phyloP scores from a whole-genome alignment of 2,888 invertebrate genomes.

The Slavum lentiscoides region DNA sequence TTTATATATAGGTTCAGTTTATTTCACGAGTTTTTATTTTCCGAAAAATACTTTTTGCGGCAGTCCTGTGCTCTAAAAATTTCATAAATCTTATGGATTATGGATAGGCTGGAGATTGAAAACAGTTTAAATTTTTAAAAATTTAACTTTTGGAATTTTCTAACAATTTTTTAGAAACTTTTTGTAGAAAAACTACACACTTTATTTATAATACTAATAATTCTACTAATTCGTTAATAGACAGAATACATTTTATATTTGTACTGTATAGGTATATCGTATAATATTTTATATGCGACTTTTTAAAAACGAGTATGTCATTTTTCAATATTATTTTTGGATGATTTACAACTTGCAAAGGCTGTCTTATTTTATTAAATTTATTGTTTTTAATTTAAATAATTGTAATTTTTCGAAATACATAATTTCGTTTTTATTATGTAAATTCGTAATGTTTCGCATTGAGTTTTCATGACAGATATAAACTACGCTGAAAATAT shows the following conservation, averaged over 20 bases:
- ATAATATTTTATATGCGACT: background rate
- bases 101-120: no score
- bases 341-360: no score
- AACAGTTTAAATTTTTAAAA: no score
- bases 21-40: no score
- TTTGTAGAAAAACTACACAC: background rate
- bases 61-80: no score
- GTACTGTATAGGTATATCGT: background rate
- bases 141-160: no score
- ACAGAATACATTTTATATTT: background rate
- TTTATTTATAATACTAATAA: background rate
- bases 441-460: background rate
- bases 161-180: background rate
- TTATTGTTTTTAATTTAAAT: background rate
- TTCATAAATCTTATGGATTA: no score
- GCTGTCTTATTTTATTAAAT: no score
- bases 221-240: background rate
- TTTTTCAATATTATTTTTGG: no score
- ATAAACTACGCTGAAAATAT: constrained; percentile 11
- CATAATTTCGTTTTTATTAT: background rate
- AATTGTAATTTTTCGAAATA: background rate
- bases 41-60: no score
- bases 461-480: constrained; percentile 18
- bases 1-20: background rate
- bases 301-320: background rate